A percentile compares a stretch with the other conserved stretches of the same genome.
phyloP scores from a whole-genome alignment of 2,797 vertebrate genomes.

The Harpagifer antarcticus region DNA sequence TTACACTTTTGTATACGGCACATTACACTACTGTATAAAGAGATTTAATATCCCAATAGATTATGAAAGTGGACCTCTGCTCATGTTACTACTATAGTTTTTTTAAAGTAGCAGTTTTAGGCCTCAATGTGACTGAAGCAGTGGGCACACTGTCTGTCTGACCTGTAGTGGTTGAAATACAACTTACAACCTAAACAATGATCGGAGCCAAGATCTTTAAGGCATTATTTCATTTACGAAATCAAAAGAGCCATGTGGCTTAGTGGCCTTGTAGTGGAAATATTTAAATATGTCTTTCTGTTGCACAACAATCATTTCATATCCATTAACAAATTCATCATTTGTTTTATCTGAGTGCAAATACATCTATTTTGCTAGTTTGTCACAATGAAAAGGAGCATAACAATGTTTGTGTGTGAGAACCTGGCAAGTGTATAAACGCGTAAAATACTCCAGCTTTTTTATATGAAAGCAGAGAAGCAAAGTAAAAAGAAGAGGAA shows the following conservation, averaged over 20 bases:
- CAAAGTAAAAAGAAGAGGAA: constrained; percentile 69
- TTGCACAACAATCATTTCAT: constrained; percentile 11
- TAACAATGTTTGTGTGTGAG: constrained; percentile 26
- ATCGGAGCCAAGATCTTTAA: constrained; percentile 36
- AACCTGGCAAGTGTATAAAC: constrained; percentile 36
- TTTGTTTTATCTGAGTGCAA: background rate
- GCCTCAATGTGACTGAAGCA: constrained; percentile 22
- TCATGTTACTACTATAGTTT: background rate
- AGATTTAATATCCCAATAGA: background rate
- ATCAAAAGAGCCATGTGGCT: constrained; percentile 16
- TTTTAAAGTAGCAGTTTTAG: constrained; percentile 16
- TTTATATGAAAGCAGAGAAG: constrained; percentile 63
- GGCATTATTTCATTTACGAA: constrained; percentile 39
- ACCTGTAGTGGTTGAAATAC: constrained; percentile 33
- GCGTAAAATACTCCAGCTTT: constrained; percentile 50
- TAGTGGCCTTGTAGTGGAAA: constrained; percentile 16
- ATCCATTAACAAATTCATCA: constrained; percentile 22
- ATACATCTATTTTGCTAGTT: background rate
- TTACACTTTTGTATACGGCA: background rate
- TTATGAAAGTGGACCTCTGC: background rate
- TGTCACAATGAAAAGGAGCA: constrained; percentile 17
- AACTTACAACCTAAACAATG: constrained; percentile 26
- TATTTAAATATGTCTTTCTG: constrained; percentile 6
- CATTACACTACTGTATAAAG: background rate
- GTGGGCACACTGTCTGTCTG: constrained; percentile 20